phyloP scores from a whole-genome alignment of 2,797 vertebrate genomes.

The Gymnoscopelus braueri region DNA sequence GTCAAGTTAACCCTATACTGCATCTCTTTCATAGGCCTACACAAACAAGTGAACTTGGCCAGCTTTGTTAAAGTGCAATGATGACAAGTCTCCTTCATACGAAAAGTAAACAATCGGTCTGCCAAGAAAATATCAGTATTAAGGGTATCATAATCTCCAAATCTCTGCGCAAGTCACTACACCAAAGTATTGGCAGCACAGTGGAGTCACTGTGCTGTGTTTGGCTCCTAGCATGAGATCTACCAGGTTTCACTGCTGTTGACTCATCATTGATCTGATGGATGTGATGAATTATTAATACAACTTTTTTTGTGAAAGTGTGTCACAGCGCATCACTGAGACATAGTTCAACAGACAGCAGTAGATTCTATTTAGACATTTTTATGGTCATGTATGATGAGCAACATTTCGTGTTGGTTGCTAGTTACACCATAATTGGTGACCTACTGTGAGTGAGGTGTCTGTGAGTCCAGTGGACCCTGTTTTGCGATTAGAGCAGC shows the following conservation, averaged over 20 bases:
- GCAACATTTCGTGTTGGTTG: too few relatives aligned
- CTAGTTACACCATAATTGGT: too few relatives aligned
- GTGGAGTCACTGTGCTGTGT: background rate
- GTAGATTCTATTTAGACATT: slow-evolving; percentile 38
- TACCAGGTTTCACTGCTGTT: slow-evolving; percentile 1
- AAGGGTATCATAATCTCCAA: background rate
- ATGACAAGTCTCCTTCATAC: background rate
- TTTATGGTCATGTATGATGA: slow-evolving; percentile 16
- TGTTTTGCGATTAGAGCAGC: too few relatives aligned
- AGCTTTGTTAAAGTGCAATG: too few relatives aligned
- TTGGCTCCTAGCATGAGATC: slow-evolving; percentile 7
- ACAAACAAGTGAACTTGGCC: too few relatives aligned
- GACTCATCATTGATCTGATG: slow-evolving; percentile 46
- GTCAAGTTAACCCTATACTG: too few relatives aligned
- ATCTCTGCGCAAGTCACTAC: background rate
- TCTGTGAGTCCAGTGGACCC: too few relatives aligned
- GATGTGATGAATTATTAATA: slow-evolving; percentile 62
- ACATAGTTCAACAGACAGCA: slow-evolving; percentile 42
- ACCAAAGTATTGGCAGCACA: background rate
- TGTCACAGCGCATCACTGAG: slow-evolving; percentile 20
- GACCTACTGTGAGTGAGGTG: too few relatives aligned
- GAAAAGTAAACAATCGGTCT: slow-evolving; percentile 29
- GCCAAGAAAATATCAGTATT: slow-evolving; percentile 15
- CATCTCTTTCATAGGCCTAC: too few relatives aligned
- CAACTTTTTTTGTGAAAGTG: slow-evolving; percentile 45